Conservation (phyloP, 2,113 vertebrate genomes). For the Promerops cafer region DNA sequence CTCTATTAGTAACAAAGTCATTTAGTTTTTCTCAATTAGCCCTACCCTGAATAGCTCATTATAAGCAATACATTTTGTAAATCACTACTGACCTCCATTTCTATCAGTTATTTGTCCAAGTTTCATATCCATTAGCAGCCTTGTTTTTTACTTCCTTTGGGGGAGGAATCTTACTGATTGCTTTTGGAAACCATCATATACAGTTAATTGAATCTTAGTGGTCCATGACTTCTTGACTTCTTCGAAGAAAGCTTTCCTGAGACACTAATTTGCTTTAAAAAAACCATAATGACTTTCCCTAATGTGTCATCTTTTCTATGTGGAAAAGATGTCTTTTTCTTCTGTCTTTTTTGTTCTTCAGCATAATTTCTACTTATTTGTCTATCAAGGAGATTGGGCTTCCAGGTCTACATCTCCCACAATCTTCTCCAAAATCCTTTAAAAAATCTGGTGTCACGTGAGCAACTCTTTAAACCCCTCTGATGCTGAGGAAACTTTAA, state of each 20-base stretch:
- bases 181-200: background rate
- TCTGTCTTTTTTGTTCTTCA: background rate
- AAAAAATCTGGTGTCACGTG: background rate
- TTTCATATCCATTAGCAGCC: background rate
- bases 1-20: background rate
- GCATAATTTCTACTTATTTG: background rate
- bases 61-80: background rate
- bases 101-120: background rate
- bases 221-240: background rate
- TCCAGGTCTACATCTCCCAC: background rate
- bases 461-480: background rate
- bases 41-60: background rate
- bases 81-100: background rate
- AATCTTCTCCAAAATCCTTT: background rate
- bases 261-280: background rate
- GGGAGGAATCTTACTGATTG: background rate
- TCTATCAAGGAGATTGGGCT: background rate
- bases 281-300: background rate
- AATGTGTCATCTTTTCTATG: background rate
- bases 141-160: background rate
- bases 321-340: too few species aligned
- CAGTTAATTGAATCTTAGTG: background rate
- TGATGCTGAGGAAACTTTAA: fast-evolving
- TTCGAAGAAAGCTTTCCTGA: background rate
- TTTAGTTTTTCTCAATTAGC: background rate